Base-by-base conservation (phyloP, 1,140 invertebrate genomes). In the Aethina tumida region DNA sequence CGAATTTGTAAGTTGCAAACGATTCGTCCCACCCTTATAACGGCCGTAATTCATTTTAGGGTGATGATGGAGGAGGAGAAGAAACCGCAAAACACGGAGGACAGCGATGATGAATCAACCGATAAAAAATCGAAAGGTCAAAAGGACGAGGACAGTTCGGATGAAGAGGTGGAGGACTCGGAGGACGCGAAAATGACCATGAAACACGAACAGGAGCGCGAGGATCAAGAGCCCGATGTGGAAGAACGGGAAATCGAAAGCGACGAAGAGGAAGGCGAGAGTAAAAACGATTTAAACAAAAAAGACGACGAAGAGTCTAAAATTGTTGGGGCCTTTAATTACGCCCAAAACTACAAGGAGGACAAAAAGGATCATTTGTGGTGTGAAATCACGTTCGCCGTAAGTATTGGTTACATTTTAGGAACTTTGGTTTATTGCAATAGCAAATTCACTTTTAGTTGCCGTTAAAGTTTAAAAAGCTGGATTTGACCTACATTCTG, bases 151-250 rank as follows among this genome's bases (percentile, higher is more conserved):
- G 66, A 70, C 29, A 74, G 69, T 30, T 75, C 73, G 1, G 75
- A 75, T 33, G 79, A 79, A 19, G 78, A 77, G 20, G 65, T 68
- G 10, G 72, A 69, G 17, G 74, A 74, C 49, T 70, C 73, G 0
- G 79, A 74, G 10, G 65, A 67, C 15, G 60, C 63, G 4, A 75
- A 73, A 52, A 65, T 63, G 1, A 69, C 64, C 44, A 63, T 60
- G 25, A 68, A 74, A 43, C 74, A 74, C 41, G 63, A 73, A 22
- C 72, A 78, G 44, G 73, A 76, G 35, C 74, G 76, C 25, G 86
- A 86, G 24, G 82, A 85, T 53, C 83, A 90, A 47, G 87, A 90
- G 55, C 75, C 75, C n/a, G n/a, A n/a, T n/a, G n/a, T n/a, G 1
- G 82, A 82, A 37, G 83, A 83, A 27, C 77, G 77, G 12, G 84